Evolutionary conservation across 2,888 invertebrate species (phyloP).

Genomic region (Pyrrhopygopsis socrates): DNA sequence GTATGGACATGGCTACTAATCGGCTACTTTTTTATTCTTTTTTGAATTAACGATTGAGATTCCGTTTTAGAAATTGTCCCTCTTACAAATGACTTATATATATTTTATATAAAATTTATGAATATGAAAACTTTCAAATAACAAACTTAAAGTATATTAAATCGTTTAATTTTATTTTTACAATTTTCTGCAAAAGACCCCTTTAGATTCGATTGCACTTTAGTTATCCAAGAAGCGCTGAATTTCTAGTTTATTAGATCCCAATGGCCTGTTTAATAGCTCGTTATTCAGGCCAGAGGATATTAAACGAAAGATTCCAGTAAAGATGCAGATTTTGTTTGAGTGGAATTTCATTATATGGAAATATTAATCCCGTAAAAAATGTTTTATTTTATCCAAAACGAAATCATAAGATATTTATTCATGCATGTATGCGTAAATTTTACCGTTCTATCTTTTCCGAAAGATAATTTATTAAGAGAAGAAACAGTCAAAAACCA

Average conservation of each 20-base stretch:
- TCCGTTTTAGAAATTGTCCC: too few species aligned
- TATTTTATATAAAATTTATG: too few species aligned
- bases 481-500: too few species aligned
- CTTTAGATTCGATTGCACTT: conserved; percentile 83
- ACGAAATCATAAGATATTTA: not conserved
- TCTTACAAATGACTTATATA: too few species aligned
- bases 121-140: too few species aligned
- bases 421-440: too few species aligned
- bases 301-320: conserved; percentile 84
- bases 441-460: too few species aligned
- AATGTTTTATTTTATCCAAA: not conserved
- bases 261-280: conserved; percentile 87
- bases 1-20: too few species aligned
- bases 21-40: too few species aligned
- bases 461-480: too few species aligned
- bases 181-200: conserved; percentile 44
- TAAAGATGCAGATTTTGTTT: conserved; percentile 52
- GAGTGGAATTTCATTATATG: conserved; percentile 11
- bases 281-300: conserved; percentile 79
- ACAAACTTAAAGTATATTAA: too few species aligned
- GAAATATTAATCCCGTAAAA: not conserved
- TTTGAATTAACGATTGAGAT: too few species aligned
- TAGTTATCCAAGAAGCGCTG: conserved; percentile 82
- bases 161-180: not conserved
- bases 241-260: conserved; percentile 87